Base-by-base conservation (phyloP, 2,797 vertebrate species). In the Anabacerthia variegaticeps region DNA sequence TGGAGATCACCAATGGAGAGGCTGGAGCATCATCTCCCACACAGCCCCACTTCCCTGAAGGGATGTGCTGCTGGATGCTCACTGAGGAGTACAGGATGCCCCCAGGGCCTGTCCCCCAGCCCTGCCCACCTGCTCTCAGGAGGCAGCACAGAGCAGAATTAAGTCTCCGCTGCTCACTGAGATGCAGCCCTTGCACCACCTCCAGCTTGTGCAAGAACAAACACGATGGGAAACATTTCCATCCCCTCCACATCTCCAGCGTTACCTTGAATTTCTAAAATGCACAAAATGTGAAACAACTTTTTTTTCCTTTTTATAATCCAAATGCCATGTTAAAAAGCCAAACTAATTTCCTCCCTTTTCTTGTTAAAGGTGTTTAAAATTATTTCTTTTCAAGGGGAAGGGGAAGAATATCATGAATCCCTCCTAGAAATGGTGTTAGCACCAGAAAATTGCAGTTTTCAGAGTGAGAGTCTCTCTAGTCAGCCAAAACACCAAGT, bases 331-430 rank as follows among this genome's bases (percentile, higher is more conserved):
- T 37, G 46, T 78, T 93, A 88, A 73, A 83, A 76, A 86, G 54
- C 1, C 1, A n/a, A 83, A 65, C 52, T 86, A 0, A 6, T 94
- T 96, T 95, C 85, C 91, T 94, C 80, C 8, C 52, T 92, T 79
- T 85, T 67, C 93, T 89, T 86, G 66, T 88, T 93, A 94, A 94
- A 91, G 73, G 66, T 81, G 76, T 92, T 93, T 84, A 88, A 95
- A 96, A 92, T 92, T 27, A 77, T 78, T 95, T 7, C 17, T 82
- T 80, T 94, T 80, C 0, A 20, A 63, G 46, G 24, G 72, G 66
- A 96, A 85, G 81, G 80, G 84, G 75, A 96, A 97, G 87, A 94
- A 84, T 77, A 82, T 91, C 59, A 93, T 94, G 89, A 95, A 93
- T 89, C 88, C 87, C 79, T 88, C 54, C 66, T 76, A 89, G 41